phyloP scores from a whole-genome alignment of 1,140 invertebrate species.

The Bombus sibiricus region DNA sequence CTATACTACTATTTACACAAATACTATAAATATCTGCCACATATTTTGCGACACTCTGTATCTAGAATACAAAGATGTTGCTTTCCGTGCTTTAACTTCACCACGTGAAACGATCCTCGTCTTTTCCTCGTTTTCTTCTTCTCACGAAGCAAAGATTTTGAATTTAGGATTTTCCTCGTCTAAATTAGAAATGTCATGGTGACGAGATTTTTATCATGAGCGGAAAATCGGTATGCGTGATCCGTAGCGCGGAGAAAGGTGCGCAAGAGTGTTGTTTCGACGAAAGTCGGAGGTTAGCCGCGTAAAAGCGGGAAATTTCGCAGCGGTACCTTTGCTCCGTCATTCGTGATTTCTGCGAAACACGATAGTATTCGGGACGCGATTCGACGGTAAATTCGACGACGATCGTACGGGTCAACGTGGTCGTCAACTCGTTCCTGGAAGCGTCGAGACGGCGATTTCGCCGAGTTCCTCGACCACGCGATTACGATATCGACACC shows the following conservation, averaged over 20 bases:
- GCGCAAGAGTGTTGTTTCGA: background rate
- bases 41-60: too few relatives aligned
- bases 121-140: too few relatives aligned
- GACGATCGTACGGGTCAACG: background rate
- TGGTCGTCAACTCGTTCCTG: slow-evolving; percentile 27
- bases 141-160: too few relatives aligned
- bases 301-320: slow-evolving; percentile 26
- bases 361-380: slow-evolving; percentile 28
- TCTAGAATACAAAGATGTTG: too few relatives aligned
- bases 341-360: slow-evolving; percentile 15
- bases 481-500: slow-evolving; percentile 53
- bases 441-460: slow-evolving; percentile 15
- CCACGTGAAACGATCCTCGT: too few relatives aligned
- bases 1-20: too few relatives aligned
- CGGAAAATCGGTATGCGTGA: background rate
- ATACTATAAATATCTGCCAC: too few relatives aligned
- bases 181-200: too few relatives aligned
- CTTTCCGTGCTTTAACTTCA: too few relatives aligned
- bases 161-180: too few relatives aligned
- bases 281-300: slow-evolving; percentile 7
- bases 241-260: slow-evolving; percentile 24
- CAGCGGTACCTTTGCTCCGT: background rate
- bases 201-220: too few relatives aligned
- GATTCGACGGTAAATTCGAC: slow-evolving; percentile 13
- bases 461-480: slow-evolving; percentile 24